A percentile compares a stretch with the other conserved stretches of the same genome.
phyloP scores from a whole-genome alignment of 2,113 vertebrate genomes.

The Poicephalus meyeri region DNA sequence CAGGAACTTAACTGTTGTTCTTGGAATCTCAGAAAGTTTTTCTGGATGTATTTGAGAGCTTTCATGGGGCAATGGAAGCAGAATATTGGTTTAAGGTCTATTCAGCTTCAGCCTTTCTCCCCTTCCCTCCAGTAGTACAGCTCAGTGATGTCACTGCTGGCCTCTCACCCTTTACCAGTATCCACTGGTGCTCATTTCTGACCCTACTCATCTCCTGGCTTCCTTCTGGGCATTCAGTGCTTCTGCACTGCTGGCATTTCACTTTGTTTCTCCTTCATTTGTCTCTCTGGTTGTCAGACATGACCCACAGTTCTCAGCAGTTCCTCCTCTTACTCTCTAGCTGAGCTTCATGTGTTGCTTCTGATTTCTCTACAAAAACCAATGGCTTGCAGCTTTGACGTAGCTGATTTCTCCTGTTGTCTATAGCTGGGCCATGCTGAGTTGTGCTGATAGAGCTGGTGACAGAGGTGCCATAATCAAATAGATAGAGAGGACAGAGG shows the following conservation, averaged over 20 bases:
- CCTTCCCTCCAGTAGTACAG: not conserved
- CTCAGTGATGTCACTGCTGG: not conserved
- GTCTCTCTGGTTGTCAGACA: not conserved
- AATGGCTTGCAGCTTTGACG: not conserved
- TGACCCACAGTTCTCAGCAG: not conserved
- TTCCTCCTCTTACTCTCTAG: not conserved
- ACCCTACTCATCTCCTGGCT: not conserved
- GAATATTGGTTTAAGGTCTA: not conserved
- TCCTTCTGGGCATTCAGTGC: not conserved
- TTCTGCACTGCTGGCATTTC: not conserved
- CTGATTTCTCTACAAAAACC: not conserved
- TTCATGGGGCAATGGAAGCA: not conserved
- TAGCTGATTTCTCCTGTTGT: not conserved
- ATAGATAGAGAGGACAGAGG: not conserved
- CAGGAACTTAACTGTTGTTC: not conserved
- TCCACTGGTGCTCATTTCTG: not conserved
- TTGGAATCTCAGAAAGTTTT: not conserved
- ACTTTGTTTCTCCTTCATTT: not conserved
- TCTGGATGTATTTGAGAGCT: not conserved
- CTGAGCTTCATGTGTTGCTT: not conserved
- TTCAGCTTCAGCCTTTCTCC: not conserved
- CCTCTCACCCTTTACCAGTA: not conserved
- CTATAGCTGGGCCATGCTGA: not conserved
- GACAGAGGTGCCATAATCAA: not conserved
- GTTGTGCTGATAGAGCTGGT: not conserved